Evolutionary conservation across 2,888 invertebrate species (phyloP).

Genomic region (Leucoptera coffeella): DNA sequence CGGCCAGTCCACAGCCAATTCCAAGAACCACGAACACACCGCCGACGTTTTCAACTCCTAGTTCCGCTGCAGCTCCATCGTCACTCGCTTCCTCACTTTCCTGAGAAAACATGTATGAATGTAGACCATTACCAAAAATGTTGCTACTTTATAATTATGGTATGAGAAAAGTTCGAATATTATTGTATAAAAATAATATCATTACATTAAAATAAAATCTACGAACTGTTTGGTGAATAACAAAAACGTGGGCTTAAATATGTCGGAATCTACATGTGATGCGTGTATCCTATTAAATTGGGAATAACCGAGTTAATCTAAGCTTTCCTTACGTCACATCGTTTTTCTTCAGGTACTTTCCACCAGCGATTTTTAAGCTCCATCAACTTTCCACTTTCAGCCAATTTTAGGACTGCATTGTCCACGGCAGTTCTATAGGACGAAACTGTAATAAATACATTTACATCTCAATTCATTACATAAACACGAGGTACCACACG

Average conservation of each 20-base stretch:
- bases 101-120: slow-evolving; percentile 10
- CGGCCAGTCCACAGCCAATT: slow-evolving; percentile 66
- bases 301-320: too few relatives aligned
- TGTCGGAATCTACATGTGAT: too few relatives aligned
- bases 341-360: slow-evolving; percentile 60
- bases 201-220: too few relatives aligned
- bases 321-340: slow-evolving; percentile 52
- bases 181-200: too few relatives aligned
- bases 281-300: too few relatives aligned
- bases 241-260: too few relatives aligned
- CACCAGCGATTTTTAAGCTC: slow-evolving; percentile 89
- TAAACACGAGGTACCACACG: too few relatives aligned
- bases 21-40: slow-evolving; percentile 86
- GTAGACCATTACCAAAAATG: too few relatives aligned
- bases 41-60: slow-evolving; percentile 83
- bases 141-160: too few relatives aligned
- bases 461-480: too few relatives aligned
- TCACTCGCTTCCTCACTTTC: slow-evolving; percentile 19
- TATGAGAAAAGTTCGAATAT: too few relatives aligned
- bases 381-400: slow-evolving; percentile 79
- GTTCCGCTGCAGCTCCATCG: slow-evolving; percentile 42
- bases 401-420: slow-evolving; percentile 81
- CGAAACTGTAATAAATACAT: slow-evolving; percentile 51
- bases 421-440: slow-evolving; percentile 76
- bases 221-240: too few relatives aligned